Conservation (phyloP, 2,888 invertebrate species). For the Tetranychus truncatus region DNA sequence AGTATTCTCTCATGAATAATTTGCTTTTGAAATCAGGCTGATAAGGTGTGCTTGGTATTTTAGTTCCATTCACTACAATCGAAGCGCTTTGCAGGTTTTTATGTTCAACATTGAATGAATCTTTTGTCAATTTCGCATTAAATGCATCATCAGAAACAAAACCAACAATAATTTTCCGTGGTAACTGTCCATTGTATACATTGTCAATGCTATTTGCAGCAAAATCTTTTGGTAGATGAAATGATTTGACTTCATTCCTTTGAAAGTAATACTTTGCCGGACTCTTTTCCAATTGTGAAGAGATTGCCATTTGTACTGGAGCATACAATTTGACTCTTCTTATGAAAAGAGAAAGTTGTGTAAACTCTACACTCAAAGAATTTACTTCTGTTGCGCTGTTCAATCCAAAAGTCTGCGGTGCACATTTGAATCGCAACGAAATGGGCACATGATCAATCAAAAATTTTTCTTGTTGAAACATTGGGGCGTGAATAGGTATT, state of each 20-base stretch:
- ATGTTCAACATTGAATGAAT: background rate
- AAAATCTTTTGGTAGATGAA: background rate
- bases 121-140: background rate
- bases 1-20: background rate
- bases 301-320: background rate
- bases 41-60: background rate
- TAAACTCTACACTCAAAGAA: background rate
- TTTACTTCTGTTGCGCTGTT: background rate
- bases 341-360: background rate
- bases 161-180: background rate
- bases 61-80: background rate
- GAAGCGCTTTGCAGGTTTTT: background rate
- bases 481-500: background rate
- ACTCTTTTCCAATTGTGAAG: background rate
- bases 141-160: background rate
- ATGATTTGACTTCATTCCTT: background rate
- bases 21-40: background rate
- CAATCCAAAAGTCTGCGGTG: background rate
- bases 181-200: slow-evolving; percentile 7
- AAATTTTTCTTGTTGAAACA: background rate
- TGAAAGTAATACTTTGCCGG: background rate
- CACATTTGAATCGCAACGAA: background rate
- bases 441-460: background rate
- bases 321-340: background rate
- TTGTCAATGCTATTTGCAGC: background rate